Percentiles rank a stretch among this genome's conserved stretches.
These are phyloP conservation scores for Leguminivora glycinivorella DNA, from an alignment of 1,140 invertebrate genomes.

Conservation along the genomic window DNA sequence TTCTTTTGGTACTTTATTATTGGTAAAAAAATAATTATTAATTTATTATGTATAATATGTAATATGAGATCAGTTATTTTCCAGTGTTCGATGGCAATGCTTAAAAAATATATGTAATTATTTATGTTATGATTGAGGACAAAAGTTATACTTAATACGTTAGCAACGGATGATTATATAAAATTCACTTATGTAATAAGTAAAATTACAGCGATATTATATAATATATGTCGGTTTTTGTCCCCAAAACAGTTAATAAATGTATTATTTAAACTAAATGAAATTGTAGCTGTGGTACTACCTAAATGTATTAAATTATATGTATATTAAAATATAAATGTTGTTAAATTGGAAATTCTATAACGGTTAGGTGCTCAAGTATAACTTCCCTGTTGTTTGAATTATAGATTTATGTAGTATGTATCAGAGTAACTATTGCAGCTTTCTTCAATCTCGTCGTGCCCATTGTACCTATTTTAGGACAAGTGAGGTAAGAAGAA, in stretches of 20 bases:
- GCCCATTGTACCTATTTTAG: no score
- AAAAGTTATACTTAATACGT: no score
- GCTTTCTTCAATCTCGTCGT: no score
- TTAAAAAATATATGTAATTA: neutral
- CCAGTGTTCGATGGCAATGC: neutral
- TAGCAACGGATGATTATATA: neutral
- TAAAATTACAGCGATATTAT: neutral
- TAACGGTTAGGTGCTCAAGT: slow-evolving; percentile 19
- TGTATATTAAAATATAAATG: slow-evolving; percentile 4
- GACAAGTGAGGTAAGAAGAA: no score
- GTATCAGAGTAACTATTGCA: neutral
- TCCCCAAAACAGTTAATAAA: neutral
- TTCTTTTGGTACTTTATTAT: slow-evolving; percentile 23
- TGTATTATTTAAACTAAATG: neutral
- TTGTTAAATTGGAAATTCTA: neutral
- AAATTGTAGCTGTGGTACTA: neutral
- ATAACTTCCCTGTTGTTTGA: slow-evolving; percentile 9
- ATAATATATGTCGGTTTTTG: neutral
- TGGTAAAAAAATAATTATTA: neutral
- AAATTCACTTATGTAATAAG: neutral
- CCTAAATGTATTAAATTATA: slow-evolving; percentile 15
- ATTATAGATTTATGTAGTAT: slow-evolving; percentile 16
- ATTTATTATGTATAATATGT: neutral
- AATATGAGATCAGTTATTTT: neutral
- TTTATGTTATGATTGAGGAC: no score